Evolutionary conservation across 2,113 vertebrate genomes (phyloP).

Genomic region (Gadus chalcogrammus): DNA sequence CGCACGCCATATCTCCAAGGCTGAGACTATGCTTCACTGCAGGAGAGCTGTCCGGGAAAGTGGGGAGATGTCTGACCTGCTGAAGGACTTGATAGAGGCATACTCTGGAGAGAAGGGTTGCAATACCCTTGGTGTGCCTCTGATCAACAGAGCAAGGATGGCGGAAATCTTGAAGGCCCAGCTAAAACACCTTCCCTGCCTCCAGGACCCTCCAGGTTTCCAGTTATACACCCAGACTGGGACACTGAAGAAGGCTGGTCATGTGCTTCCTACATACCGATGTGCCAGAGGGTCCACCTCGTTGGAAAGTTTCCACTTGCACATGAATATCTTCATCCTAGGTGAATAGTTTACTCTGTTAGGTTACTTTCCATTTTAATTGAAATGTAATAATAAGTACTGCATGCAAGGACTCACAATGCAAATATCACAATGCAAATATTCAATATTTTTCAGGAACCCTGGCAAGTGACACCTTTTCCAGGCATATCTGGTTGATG

Average conservation of each 20-base stretch:
- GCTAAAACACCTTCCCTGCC: not conserved
- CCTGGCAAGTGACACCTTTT: not conserved
- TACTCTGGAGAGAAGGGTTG: not conserved
- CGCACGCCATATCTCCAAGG: not conserved
- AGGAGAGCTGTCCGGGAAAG: not conserved
- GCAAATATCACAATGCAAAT: not conserved
- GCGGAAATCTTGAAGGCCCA: slow-evolving; percentile 3
- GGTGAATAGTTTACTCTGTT: not conserved
- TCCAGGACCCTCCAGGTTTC: slow-evolving; percentile 3
- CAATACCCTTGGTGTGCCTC: slow-evolving; percentile 1
- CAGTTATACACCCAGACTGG: slow-evolving; percentile 8
- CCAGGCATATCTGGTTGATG: slow-evolving; percentile 8
- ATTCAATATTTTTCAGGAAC: slow-evolving; percentile 4
- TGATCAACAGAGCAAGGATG: not conserved
- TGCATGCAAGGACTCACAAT: not conserved
- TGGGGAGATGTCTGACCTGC: not conserved
- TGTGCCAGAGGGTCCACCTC: slow-evolving; percentile 13
- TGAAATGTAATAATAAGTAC: not conserved
- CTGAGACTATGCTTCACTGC: not conserved
- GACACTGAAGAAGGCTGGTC: not conserved
- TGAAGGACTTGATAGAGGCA: not conserved
- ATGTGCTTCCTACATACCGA: slow-evolving; percentile 2
- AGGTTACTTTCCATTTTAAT: no score
- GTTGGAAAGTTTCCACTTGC: slow-evolving; percentile 5
- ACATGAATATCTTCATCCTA: slow-evolving; percentile 8